These are phyloP conservation scores for Tachyglossus aculeatus DNA, from an alignment of 2,797 vertebrate species.

Conservation along the genomic window DNA sequence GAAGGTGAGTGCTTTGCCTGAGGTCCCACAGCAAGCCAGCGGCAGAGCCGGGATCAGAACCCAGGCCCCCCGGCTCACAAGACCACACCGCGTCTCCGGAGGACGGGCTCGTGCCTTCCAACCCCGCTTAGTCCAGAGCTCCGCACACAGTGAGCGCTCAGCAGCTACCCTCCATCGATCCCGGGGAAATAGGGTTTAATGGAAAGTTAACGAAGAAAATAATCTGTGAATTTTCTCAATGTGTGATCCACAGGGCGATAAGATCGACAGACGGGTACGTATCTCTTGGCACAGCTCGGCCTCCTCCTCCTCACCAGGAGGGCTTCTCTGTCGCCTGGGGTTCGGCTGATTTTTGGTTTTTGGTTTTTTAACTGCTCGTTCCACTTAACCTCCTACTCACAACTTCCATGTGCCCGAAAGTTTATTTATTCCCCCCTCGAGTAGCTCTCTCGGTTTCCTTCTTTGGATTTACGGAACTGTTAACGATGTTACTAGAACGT, in stretches of 20 bases:
- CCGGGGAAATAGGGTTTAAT: too few species aligned
- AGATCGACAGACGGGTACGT: conserved; percentile 98
- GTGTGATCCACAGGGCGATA: conserved; percentile 99
- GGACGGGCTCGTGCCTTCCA: too few species aligned
- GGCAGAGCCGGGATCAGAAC: too few species aligned
- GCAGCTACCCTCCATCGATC: too few species aligned
- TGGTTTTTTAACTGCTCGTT: conserved; percentile 75
- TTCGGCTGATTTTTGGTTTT: conserved; percentile 71
- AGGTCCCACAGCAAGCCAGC: too few species aligned
- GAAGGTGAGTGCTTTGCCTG: too few species aligned
- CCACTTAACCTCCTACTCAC: conserved; percentile 73
- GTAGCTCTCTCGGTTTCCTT: conserved; percentile 41
- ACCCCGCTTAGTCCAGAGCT: too few species aligned
- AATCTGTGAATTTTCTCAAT: conserved; percentile 70
- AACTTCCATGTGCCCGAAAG: conserved; percentile 49
- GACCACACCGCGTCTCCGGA: too few species aligned
- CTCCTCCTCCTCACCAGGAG: conserved; percentile 70
- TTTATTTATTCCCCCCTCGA: conserved; percentile 49
- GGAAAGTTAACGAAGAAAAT: too few species aligned
- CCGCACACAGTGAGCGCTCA: too few species aligned
- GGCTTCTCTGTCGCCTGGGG: conserved; percentile 75
- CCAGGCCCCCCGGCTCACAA: too few species aligned
- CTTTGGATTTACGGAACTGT: conserved; percentile 32
- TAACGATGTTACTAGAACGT: conserved; percentile 53
- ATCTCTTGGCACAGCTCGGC: conserved; percentile 68